A percentile compares a stretch with the other conserved stretches of the same genome.
Conservation (phyloP, 2,888 invertebrate genomes). For the Conops quadrifasciatus region DNA sequence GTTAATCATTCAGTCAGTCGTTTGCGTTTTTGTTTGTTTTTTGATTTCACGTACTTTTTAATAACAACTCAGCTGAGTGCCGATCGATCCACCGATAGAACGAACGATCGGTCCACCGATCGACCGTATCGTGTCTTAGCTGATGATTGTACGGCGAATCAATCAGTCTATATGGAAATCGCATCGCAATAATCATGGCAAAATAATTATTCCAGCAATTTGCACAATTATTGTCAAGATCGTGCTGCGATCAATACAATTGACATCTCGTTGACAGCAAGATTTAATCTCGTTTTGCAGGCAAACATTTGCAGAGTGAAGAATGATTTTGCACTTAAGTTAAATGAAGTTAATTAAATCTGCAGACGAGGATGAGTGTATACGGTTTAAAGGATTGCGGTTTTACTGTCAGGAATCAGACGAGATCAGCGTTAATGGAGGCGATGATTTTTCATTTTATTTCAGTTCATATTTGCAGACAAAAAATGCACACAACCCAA, state of each 20-base stretch:
- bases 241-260: neutral
- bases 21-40: constrained; percentile 3
- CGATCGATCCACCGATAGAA: too few species aligned
- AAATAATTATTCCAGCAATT: constrained; percentile 48
- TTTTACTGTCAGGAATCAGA: neutral
- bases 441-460: constrained; percentile 50
- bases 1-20: too few species aligned
- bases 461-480: constrained; percentile 35
- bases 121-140: constrained; percentile 10
- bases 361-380: neutral
- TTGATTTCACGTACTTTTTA: neutral
- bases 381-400: constrained; percentile 14
- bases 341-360: neutral
- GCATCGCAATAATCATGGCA: constrained; percentile 50
- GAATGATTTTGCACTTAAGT: neutral
- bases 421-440: neutral
- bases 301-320: neutral
- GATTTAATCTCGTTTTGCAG: neutral
- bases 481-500: constrained; percentile 17
- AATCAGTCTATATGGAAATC: constrained; percentile 43
- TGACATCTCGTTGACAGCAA: constrained; percentile 8
- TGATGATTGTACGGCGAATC: constrained; percentile 15
- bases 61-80: neutral
- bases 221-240: constrained; percentile 31
- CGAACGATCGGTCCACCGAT: neutral